Base-by-base conservation (phyloP, 2,113 vertebrate species). In the Himantopus leucocephalus region DNA sequence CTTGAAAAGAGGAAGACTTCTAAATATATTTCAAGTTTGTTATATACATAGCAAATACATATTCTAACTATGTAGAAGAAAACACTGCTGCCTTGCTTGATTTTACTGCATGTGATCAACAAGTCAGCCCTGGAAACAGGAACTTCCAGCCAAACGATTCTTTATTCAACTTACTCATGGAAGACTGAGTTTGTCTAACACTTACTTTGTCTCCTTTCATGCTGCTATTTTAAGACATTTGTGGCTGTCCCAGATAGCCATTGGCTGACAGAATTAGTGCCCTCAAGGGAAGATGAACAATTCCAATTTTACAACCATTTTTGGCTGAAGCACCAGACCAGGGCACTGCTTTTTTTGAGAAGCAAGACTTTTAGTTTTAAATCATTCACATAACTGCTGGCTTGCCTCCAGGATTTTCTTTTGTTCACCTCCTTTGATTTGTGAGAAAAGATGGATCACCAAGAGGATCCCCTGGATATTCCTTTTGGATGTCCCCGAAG, bases 281-380 rank as follows among this genome's bases (percentile, higher is more conserved):
- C 55, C 78, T 88, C 59, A 47, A 58, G 81, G 71, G 78, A 85
- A 90, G 59, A 91, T 66, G 84, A 95, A 91, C 90, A 90, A 82
- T 96, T 87, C 60, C 68, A 48, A 47, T 72, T 96, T 97, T 94
- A 94, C 90, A 94, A 85, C 32, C 77, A 75, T 78, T 85, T 97
- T 96, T 95, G 96, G 90, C 87, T 78, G 91, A 90, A 91, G 48
- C 37, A 60, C 35, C 20, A 91, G 85, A 64, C 47, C 32, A 67
- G 29, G 45, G 41, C 47, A 92, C 39, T 74, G 72, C 13, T 59
- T 59, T 88, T 85, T 45, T 64, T 47, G 75, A 86, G 76, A 92
- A 96, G 71, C 43, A 59, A 83, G 85, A 72, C 72, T 24, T 87
- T 50, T 29, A 19, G 29, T 67, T 95, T 86, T 86, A 95, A 93